phyloP scores from a whole-genome alignment of 2,113 vertebrate species.

The Heptranchias perlo region DNA sequence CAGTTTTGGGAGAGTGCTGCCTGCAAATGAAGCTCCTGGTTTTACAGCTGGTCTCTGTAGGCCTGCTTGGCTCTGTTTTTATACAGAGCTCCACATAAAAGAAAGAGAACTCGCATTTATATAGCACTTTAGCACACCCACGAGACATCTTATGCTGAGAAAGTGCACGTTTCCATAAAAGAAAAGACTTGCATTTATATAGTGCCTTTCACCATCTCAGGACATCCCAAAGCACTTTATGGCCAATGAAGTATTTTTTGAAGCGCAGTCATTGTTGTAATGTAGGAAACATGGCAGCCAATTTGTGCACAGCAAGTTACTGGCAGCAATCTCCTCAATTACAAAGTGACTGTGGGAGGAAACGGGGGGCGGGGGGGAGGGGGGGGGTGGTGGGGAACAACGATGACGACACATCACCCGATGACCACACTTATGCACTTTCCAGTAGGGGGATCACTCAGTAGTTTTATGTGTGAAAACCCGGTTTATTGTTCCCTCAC shows the following conservation, averaged over 20 bases:
- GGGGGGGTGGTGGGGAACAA: too few relatives aligned
- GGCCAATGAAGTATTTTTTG: background rate
- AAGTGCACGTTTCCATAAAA: background rate
- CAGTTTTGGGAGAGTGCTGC: background rate
- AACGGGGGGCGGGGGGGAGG: background rate
- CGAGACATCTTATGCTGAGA: background rate
- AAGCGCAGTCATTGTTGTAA: background rate
- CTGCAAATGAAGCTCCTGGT: background rate
- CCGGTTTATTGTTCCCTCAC: background rate
- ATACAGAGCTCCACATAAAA: background rate
- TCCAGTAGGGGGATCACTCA: background rate
- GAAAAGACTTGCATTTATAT: background rate
- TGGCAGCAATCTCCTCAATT: background rate
- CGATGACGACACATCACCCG: background rate
- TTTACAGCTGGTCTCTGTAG: background rate
- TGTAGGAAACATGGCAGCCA: background rate
- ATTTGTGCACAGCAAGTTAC: background rate
- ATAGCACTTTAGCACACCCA: background rate
- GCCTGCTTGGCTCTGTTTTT: background rate
- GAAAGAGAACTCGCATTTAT: background rate
- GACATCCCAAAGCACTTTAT: background rate
- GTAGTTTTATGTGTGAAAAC: background rate
- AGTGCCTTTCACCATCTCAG: background rate
- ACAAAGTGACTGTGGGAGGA: background rate
- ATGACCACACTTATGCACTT: background rate